A percentile compares a stretch with the other conserved stretches of the same genome.
These are phyloP conservation scores for Dysidea cf. avara DNA, from an alignment of 37 sponge, comb jelly and placozoan genomes.

Conservation along the genomic window DNA sequence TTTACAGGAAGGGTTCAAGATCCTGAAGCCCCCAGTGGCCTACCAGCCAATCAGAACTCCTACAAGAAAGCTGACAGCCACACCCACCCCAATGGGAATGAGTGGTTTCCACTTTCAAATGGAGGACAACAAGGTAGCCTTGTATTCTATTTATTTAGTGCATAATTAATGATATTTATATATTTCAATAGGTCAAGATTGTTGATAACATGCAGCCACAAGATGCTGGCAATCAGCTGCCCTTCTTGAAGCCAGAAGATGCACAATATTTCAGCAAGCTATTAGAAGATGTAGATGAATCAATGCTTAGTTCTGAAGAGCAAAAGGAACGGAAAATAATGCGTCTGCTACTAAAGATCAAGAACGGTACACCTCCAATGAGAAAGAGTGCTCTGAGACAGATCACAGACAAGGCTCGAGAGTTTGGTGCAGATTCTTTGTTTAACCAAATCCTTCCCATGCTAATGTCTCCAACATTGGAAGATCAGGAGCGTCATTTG, in stretches of 20 bases:
- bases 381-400: conserved; percentile 95
- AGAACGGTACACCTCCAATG: conserved; percentile 99
- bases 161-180: too few species aligned
- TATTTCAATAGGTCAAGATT: conserved; percentile 60
- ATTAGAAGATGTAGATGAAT: conserved; percentile 91
- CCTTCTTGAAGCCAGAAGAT: conserved; percentile 95
- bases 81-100: conserved; percentile 97
- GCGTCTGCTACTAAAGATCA: conserved; percentile 95
- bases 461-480: conserved; percentile 94
- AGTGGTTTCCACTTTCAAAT: conserved; percentile 89
- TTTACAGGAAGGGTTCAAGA: too few species aligned
- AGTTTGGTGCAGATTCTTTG: conserved; percentile 95
- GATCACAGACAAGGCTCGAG: conserved; percentile 97
- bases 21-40: conserved; percentile 80
- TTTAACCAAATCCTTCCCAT: conserved; percentile 99
- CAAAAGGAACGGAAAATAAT: conserved; percentile 96
- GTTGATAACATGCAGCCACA: conserved; percentile 80
- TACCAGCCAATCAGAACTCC: conserved; percentile 94
- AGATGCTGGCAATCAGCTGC: conserved; percentile 75
- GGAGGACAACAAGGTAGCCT: conserved; percentile 58
- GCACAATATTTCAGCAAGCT: conserved; percentile 96
- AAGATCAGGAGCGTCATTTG: conserved; percentile 97
- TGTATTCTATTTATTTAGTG: too few species aligned
- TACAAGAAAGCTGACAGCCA: conserved; percentile 86
- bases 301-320: conserved; percentile 85